Percentiles rank a stretch among this genome's conserved stretches.
These are phyloP conservation scores for Catostomus latipinnis DNA, from an alignment of 2,797 vertebrate genomes.

Conservation along the genomic window DNA sequence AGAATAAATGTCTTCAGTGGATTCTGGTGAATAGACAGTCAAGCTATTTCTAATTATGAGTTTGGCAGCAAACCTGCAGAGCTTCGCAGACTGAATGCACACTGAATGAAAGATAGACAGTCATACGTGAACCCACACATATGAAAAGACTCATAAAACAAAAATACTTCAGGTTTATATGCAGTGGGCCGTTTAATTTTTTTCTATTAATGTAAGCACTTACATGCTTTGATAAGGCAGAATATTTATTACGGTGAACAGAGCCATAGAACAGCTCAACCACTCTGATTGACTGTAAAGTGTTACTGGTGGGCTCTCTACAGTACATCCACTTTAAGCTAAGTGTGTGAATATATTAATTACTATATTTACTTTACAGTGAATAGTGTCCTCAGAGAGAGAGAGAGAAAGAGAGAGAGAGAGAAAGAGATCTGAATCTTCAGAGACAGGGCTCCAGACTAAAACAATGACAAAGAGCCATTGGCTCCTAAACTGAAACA, in stretches of 20 bases:
- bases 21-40: constrained; percentile 48
- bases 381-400: neutral
- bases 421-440: neutral
- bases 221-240: too few species aligned
- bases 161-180: constrained; percentile 23
- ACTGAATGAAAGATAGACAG: constrained; percentile 41
- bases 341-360: constrained; percentile 44
- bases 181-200: neutral
- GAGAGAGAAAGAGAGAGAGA: too few species aligned
- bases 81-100: constrained; percentile 42
- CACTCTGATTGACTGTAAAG: constrained; percentile 24
- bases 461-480: too few species aligned
- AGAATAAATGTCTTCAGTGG: constrained; percentile 60
- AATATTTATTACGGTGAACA: too few species aligned
- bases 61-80: constrained; percentile 33
- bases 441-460: neutral
- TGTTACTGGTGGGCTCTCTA: constrained; percentile 29
- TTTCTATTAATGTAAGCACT: constrained; percentile 9
- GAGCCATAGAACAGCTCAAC: too few species aligned
- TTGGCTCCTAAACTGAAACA: too few species aligned
- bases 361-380: constrained; percentile 22
- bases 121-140: constrained; percentile 2
- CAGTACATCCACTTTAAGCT: constrained; percentile 21
- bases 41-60: constrained; percentile 51
- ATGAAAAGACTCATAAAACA: constrained; percentile 19